Evolutionary conservation across 2,888 invertebrate species (phyloP).

Genomic region (Xylocampa areola): DNA sequence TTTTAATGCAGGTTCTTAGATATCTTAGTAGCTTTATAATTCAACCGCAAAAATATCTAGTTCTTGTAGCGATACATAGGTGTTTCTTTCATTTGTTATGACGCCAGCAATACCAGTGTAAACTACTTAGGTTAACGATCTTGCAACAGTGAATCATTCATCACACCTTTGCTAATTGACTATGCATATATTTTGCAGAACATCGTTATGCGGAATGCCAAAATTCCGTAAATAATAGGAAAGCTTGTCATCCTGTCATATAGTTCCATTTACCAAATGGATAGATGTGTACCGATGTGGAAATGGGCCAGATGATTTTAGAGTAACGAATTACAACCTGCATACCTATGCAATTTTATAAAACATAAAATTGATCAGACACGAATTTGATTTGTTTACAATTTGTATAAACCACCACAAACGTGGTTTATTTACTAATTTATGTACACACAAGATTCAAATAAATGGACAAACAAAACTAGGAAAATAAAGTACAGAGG

Average conservation of each 20-base stretch:
- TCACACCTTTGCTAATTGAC: slow-evolving; percentile 1
- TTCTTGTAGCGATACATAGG: not conserved
- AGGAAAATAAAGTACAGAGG: too few species aligned
- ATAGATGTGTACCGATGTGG: slow-evolving; percentile 16
- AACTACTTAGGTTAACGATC: not conserved
- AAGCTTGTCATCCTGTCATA: slow-evolving; percentile 17
- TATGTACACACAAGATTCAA: too few species aligned
- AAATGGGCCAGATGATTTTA: slow-evolving; percentile 26
- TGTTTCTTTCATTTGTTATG: too few species aligned
- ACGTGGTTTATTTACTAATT: too few species aligned
- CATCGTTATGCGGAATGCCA: slow-evolving; percentile 4
- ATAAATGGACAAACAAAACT: too few species aligned
- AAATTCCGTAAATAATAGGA: slow-evolving; percentile 15
- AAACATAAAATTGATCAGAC: too few species aligned
- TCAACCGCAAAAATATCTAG: slow-evolving; percentile 9
- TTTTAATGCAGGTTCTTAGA: slow-evolving; percentile 1
- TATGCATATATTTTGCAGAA: slow-evolving; percentile 13
- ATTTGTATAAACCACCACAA: too few species aligned
- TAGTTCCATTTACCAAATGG: slow-evolving; percentile 13
- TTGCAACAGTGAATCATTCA: not conserved
- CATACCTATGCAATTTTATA: too few species aligned
- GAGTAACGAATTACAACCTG: not conserved
- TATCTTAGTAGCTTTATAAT: slow-evolving; percentile 3
- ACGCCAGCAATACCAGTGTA: not conserved
- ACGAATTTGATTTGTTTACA: too few species aligned